Evolutionary conservation across 2,797 vertebrate species (phyloP).

Genomic region (Scolopax bukidnonensis): DNA sequence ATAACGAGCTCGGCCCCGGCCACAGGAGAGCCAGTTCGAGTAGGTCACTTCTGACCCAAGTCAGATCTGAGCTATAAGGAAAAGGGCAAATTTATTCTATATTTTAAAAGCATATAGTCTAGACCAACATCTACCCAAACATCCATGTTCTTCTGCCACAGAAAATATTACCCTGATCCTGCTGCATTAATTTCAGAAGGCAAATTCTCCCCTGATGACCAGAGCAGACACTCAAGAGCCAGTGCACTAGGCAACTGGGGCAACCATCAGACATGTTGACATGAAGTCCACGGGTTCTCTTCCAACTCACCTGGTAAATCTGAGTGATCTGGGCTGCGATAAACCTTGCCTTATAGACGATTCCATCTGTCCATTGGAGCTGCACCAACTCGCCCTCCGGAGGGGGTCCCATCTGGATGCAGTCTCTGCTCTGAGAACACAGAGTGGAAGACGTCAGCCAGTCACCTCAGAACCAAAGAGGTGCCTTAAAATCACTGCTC

Average conservation of each 20-base stretch:
- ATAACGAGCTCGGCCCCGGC: not conserved
- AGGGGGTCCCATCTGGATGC: constrained; percentile 85
- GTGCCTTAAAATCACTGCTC: not conserved
- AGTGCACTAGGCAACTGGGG: accelerated
- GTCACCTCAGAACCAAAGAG: not conserved
- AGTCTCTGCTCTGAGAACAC: constrained; percentile 89
- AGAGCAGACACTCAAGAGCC: not conserved
- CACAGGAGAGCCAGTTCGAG: not conserved
- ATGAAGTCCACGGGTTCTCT: accelerated
- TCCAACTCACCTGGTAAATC: constrained; percentile 87
- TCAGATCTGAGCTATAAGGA: not conserved
- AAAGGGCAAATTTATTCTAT: not conserved
- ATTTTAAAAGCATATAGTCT: not conserved
- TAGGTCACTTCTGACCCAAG: not conserved
- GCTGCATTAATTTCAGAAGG: not conserved
- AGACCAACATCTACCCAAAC: not conserved
- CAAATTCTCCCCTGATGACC: not conserved
- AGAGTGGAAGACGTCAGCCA: not conserved
- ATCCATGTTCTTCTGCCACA: not conserved
- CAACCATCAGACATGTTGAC: accelerated
- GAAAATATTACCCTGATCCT: not conserved
- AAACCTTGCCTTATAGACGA: constrained; percentile 88
- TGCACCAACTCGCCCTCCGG: constrained; percentile 85
- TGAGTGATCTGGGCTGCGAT: constrained; percentile 85
- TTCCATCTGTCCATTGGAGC: constrained; percentile 84